Evolutionary conservation across 1,140 invertebrate species (phyloP).

Genomic region (Aphelinus certus): DNA sequence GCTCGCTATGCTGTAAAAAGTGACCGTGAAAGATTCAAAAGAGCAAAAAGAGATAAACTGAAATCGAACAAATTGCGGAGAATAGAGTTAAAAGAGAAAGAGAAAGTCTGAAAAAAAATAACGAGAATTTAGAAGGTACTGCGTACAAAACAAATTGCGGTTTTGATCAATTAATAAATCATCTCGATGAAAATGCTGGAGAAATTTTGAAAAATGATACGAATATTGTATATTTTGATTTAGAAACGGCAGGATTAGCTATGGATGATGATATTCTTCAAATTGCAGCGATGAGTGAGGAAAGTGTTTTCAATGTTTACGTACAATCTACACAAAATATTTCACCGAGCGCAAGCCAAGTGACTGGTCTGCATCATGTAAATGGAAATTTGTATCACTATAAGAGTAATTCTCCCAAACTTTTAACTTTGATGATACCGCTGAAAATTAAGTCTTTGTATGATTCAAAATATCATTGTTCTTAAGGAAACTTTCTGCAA

Average conservation of each 20-base stretch:
- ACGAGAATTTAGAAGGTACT: background rate
- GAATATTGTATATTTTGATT: constrained; percentile 40
- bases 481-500: no score
- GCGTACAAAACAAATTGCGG: constrained; percentile 24
- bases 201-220: constrained; percentile 4
- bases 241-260: constrained; percentile 40
- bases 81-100: constrained; percentile 1
- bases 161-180: background rate
- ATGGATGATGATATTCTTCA: constrained; percentile 35
- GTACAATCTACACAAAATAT: constrained; percentile 36
- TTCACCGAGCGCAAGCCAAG: constrained; percentile 17
- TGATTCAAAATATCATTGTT: no score
- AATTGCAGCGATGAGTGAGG: constrained; percentile 36
- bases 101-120: background rate
- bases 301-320: constrained; percentile 33
- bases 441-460: no score
- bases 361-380: constrained; percentile 32
- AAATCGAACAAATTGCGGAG: background rate
- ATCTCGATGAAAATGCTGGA: background rate
- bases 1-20: background rate
- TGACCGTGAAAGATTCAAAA: background rate
- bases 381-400: constrained; percentile 25
- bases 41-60: background rate
- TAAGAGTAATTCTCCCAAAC: no score
- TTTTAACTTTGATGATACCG: no score